Evolutionary conservation across 2,797 vertebrate genomes (phyloP), one percentile per base, ranked within the genome.

Genomic region (Rhabdomys pumilio): DNA sequence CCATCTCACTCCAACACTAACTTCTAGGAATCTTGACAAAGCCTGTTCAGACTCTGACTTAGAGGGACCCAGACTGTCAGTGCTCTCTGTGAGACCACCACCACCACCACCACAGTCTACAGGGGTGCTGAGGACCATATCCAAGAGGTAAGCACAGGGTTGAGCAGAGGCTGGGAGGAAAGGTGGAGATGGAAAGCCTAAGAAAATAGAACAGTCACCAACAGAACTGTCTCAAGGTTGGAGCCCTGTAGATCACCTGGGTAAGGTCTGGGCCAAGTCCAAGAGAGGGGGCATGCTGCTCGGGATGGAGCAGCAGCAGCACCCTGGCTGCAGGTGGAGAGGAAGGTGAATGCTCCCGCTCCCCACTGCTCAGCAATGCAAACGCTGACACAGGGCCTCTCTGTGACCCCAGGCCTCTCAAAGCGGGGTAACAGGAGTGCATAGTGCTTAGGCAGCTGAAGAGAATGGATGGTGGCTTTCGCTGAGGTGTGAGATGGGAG

Each of bases 321-420:
- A 24, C 0, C 0, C 79, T 69, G 79, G 69, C 50, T 2, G 0
- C 20, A 11, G 15, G 10, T 26, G 26, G 80, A 77, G 0, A 3
- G 80, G 6, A 90, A 76, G 73, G 1, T 4, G 75, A 31, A 19
- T 9, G 11, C 17, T 13, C 57, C 67, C 63, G 29, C 26, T 87
- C 55, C 94, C 47, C 24, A 24, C 73, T 31, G 29, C n/a, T 47
- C 1, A 86, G 84, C 44, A 47, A 50, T 31, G 69, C 81, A 79
- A 89, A 87, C 0, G 41, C 94, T 89, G 92, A 90, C 47, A 38
- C 61, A 24, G 87, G 47, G 79, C 50, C 75, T 17, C 38, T 8
- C 82, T 34, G 24, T 96, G 97, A 95, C 92, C 95, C 94, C 94
- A 90, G 26, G 91, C 96, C 85, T 95, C 85, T 81, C 86, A 81